Evolutionary conservation across 2,113 vertebrate species (phyloP).

Genomic region (Prunella fulvescens): DNA sequence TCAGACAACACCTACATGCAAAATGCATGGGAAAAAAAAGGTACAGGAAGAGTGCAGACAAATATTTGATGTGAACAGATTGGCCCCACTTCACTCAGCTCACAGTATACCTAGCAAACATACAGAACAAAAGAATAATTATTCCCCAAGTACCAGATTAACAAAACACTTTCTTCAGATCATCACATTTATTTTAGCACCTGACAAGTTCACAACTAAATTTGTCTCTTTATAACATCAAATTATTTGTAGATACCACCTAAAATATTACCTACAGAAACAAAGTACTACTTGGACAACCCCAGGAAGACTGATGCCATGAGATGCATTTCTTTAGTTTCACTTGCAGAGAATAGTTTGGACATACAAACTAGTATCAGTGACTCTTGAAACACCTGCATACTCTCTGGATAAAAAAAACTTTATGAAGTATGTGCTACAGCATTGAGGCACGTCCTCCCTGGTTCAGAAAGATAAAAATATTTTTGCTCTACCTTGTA

Average conservation of each 20-base stretch:
- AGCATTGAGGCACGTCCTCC: neutral
- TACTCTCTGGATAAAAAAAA: neutral
- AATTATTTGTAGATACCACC: neutral
- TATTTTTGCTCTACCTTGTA: neutral
- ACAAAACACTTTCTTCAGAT: neutral
- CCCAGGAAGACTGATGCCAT: neutral
- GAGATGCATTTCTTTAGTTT: neutral
- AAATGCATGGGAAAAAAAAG: neutral
- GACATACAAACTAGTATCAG: neutral
- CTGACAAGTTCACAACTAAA: neutral
- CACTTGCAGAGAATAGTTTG: neutral
- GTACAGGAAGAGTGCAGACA: neutral
- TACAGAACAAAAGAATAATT: slow-evolving; percentile 1
- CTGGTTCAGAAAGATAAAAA: neutral
- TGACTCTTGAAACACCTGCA: neutral
- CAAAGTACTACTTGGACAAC: neutral
- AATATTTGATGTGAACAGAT: slow-evolving; percentile 41
- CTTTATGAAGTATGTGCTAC: neutral
- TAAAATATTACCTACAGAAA: neutral
- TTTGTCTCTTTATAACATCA: neutral
- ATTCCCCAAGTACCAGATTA: neutral
- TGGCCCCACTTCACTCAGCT: slow-evolving; percentile 15
- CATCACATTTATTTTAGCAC: neutral
- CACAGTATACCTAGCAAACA: neutral
- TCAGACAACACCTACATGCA: slow-evolving; percentile 16